Base-by-base conservation (phyloP, 2,888 invertebrate genomes). In the Mythimna vitellina region DNA sequence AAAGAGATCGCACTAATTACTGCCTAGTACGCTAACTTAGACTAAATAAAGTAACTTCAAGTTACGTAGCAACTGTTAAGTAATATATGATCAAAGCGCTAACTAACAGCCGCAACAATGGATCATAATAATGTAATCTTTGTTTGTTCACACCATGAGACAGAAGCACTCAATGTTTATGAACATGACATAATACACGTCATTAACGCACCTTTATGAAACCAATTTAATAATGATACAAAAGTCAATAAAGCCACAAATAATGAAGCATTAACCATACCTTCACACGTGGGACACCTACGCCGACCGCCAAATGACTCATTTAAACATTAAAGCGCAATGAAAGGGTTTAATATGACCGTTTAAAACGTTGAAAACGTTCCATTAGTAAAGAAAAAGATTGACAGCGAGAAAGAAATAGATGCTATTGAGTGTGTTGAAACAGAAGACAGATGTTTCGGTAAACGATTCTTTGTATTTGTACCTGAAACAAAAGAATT, bases 401-500 rank as follows among this genome's bases (percentile, higher is more conserved):
- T 62, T 62, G 35, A 65, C 51, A 29, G 60, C n/a, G 29, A 29
- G n/a, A 65, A 70, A 61, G 32, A 60, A 65, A 63, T 51, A 25
- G 17, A 51, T 20, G 54, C n/a, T 20, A 35, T 49, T 42, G 12
- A 25, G 25, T 58, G 56, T n/a, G 25, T 66, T 57, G 17, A 65
- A 67, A 57, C 25, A 51, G 51, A 51, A 58, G 32, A 5, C 1
- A 17, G 29, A 32, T 32, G 38, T 64, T 61, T 35, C 46, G 51
- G 10, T 20, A n/a, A 62, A 10, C 12, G 1, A n/a, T 72, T 35
- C 49, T 54, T 57, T 62, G 53, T 22, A 58, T 60, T 29, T 60
- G 22, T 82, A 79, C 83, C 73, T 79, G 61, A 72, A 79, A 79
- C 79, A 79, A 83, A 78, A 79, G 38, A 79, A 68, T 49, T 49